Evolutionary conservation across 2,113 vertebrate species (phyloP), one percentile per base, ranked within the genome.

Genomic region (Monopterus albus): DNA sequence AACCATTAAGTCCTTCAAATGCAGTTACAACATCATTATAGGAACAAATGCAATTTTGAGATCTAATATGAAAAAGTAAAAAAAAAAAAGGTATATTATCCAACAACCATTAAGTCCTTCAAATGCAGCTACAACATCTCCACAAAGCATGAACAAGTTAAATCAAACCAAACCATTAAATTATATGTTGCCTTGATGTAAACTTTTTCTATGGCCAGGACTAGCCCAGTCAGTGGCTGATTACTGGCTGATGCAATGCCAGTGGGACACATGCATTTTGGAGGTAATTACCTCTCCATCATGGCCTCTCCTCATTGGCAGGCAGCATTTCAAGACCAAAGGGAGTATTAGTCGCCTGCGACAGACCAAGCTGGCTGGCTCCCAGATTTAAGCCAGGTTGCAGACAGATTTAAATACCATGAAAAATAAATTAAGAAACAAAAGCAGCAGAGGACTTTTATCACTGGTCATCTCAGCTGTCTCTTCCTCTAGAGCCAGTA

Each of bases 271-370:
- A 6, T 62, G 64, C 64, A 49, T 72, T 75, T 74, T 45, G 23
- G 17, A 61, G 25, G 39, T 77, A 77, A 87, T 85, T 78, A 82
- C 55, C 53, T 84, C 73, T 85, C 58, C 56, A 83, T 81, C 64
- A 72, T 17, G 0, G 31, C 29, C 49, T 58, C 42, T 66, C 23
- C 40, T 74, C 47, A 63, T 58, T 80, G 76, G 83, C 64, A 64
- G 70, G 58, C 53, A 12, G 59, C 73, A 75, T 74, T 84, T 79
- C 26, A 70, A 68, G 43, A 63, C 70, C 69, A 75, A 72, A 28
- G 49, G 33, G 38, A 63, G 61, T 45, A 75, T 82, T 73, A 53
- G 78, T 79, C 66, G 82, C 55, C 23, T 12, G 61, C 75, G 79
- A 79, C 67, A 77, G n/a, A 39, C 56, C 39, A 33, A 61, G 51